Evolutionary conservation across 1,140 invertebrate genomes (phyloP).

Genomic region (Aporrectodea caliginosa): DNA sequence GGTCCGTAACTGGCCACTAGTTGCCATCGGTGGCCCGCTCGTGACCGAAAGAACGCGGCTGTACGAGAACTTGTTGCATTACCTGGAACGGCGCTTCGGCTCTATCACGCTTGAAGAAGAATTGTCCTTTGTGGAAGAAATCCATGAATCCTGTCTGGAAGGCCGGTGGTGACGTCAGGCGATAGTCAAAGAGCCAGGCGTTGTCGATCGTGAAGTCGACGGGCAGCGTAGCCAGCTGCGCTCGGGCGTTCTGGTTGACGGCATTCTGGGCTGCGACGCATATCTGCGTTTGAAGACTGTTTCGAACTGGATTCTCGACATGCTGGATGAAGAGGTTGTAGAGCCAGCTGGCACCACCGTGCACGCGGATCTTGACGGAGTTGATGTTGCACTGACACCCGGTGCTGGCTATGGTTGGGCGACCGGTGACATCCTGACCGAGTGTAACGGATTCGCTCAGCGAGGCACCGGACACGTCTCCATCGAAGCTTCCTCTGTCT

Average conservation of each 20-base stretch:
- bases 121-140: conserved; percentile 1
- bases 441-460: neutral
- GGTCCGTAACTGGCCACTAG: too few species aligned
- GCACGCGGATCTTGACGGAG: conserved; percentile 6
- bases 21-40: too few species aligned
- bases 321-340: conserved; percentile 15
- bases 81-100: too few species aligned
- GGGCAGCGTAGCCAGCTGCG: neutral
- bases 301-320: neutral
- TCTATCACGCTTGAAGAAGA: neutral
- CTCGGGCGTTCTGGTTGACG: neutral
- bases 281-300: neutral
- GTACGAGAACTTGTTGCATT: too few species aligned
- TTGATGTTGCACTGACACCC: too few species aligned
- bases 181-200: neutral
- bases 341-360: too few species aligned
- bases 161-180: neutral
- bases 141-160: too few species aligned
- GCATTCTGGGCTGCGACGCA: neutral
- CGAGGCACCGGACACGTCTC: neutral
- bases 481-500: conserved; percentile 16
- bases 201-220: neutral
- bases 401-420: conserved; percentile 13
- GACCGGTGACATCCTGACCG: conserved; percentile 17
- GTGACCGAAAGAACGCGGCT: too few species aligned